phyloP scores from a whole-genome alignment of 2,113 vertebrate genomes.

The Tretioscincus oriximinensis region DNA sequence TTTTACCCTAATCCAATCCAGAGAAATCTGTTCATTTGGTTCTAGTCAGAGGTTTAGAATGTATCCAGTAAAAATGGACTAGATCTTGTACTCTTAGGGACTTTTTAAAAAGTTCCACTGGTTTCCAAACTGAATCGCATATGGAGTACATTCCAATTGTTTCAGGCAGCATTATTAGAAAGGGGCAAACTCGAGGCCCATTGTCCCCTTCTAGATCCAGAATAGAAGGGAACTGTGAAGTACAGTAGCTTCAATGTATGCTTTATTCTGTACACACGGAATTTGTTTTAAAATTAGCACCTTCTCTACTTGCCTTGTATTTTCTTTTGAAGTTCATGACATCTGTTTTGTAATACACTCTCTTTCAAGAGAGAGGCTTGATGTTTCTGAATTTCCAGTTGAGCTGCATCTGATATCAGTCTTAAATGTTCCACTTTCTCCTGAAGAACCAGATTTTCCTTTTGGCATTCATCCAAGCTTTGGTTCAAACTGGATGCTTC shows the following conservation, averaged over 20 bases:
- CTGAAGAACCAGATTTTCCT: constrained; percentile 68
- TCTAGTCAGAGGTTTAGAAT: too few species aligned
- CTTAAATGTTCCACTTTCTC: constrained; percentile 71
- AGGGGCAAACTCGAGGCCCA: too few species aligned
- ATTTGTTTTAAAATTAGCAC: not conserved
- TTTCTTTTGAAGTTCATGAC: constrained; percentile 71
- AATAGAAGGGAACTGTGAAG: too few species aligned
- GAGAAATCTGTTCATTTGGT: too few species aligned
- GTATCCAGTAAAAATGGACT: too few species aligned
- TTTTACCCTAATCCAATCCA: too few species aligned
- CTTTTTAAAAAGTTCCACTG: too few species aligned
- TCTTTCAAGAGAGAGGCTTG: constrained; percentile 69
- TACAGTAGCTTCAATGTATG: not conserved
- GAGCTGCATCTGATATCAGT: constrained; percentile 55
- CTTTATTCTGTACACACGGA: not conserved
- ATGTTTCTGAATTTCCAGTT: constrained; percentile 70
- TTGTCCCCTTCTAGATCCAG: too few species aligned
- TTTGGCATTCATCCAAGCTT: constrained; percentile 62
- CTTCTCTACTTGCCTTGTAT: constrained; percentile 70
- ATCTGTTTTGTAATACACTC: constrained; percentile 69
- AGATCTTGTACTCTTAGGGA: too few species aligned
- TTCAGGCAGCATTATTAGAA: not conserved
- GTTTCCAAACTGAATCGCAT: not conserved
- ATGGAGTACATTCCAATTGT: not conserved
- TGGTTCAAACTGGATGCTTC: constrained; percentile 72